A percentile compares a stretch with the other conserved stretches of the same genome.
Evolutionary conservation across 2,113 vertebrate species (phyloP).

Genomic region (Corapipo altera): DNA sequence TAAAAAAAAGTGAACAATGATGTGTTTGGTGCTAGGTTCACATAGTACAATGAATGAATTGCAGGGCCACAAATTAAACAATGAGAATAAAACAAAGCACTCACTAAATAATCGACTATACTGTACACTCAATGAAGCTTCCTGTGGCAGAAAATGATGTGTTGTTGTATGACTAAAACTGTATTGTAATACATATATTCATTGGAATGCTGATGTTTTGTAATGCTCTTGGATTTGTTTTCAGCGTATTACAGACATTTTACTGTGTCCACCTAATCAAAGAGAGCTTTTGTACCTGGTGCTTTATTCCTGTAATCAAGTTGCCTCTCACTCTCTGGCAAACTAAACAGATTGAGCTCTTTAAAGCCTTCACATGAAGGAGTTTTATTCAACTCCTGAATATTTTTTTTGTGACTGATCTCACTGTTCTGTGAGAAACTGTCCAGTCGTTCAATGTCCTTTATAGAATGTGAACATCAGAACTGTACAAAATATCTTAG

Average conservation of each 20-base stretch:
- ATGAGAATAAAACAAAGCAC: not conserved
- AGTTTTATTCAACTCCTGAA: not conserved
- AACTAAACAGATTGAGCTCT: constrained; percentile 5
- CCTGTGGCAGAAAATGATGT: not conserved
- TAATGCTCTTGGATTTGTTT: not conserved
- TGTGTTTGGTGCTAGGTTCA: not conserved
- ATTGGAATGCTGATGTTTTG: not conserved
- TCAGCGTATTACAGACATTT: not conserved
- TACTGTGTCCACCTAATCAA: constrained; percentile 4
- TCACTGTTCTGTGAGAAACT: not conserved
- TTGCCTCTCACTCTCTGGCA: not conserved
- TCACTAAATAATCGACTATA: not conserved
- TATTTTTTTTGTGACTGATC: not conserved
- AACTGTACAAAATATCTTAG: not conserved
- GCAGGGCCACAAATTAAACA: not conserved
- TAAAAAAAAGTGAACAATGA: not conserved
- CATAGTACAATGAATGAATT: not conserved
- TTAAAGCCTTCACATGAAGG: not conserved
- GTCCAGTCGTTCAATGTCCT: not conserved
- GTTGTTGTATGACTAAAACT: not conserved
- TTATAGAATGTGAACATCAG: not conserved
- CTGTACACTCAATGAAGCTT: not conserved
- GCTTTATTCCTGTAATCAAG: constrained; percentile 26
- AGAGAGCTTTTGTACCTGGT: not conserved
- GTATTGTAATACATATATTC: not conserved